Evolutionary conservation across 2,888 invertebrate genomes (phyloP).

Genomic region (Stenotaenia linearis): DNA sequence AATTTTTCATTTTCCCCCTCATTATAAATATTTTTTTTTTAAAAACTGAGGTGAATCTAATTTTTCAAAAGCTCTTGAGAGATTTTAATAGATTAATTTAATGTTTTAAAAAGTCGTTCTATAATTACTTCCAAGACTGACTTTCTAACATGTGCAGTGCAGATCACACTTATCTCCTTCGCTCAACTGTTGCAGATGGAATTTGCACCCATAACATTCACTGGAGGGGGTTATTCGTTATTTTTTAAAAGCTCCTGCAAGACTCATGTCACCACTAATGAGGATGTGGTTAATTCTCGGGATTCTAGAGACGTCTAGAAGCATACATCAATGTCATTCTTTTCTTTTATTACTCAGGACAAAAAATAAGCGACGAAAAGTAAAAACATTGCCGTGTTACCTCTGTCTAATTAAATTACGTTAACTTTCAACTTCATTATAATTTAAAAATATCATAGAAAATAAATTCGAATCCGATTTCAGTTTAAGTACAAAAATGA

Average conservation of each 20-base stretch:
- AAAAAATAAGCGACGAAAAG: background rate
- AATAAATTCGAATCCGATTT: background rate
- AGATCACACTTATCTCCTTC: background rate
- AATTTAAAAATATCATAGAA: background rate
- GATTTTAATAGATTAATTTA: background rate
- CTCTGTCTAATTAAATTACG: background rate
- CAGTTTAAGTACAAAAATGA: background rate
- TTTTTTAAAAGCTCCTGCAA: background rate
- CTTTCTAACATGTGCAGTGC: background rate
- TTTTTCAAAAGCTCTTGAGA: background rate
- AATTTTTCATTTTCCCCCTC: background rate
- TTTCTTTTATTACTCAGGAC: background rate
- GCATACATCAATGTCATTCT: background rate
- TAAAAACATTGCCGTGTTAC: background rate
- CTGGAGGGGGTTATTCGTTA: background rate
- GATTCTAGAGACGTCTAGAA: background rate
- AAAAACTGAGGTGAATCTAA: background rate
- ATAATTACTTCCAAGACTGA: background rate
- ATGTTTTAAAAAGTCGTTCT: background rate
- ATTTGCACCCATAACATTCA: background rate
- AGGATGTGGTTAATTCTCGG: background rate
- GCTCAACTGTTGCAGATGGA: background rate
- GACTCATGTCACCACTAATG: background rate
- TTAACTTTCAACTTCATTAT: background rate
- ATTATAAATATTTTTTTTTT: background rate